Evolutionary conservation across 2,797 vertebrate species (phyloP), one percentile per base, ranked within the genome.

Genomic region (Cyclura pinguis): DNA sequence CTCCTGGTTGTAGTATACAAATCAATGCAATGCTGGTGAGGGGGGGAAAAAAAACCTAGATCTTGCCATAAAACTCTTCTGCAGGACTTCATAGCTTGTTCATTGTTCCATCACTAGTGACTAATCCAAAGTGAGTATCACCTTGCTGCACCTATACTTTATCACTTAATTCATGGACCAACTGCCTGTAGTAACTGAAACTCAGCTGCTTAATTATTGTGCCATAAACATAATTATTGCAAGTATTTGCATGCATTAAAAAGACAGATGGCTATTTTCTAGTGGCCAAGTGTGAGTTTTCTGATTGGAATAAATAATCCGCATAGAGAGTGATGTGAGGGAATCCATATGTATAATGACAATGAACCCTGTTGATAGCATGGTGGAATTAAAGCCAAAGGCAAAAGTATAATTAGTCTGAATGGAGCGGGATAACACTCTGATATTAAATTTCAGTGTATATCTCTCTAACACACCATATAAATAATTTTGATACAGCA

Each of bases 241-340:
- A 94, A 87, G 85, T 73, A 83, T 90, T 93, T 94, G 89, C 76
- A 87, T 24, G 90, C 57, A 88, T 95, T 94, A 85, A 35, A 85
- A 52, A 93, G 27, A 10, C 0, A 32, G n/a, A 64, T 74, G 59
- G 47, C 87, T 59, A 10, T 94, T 88, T 91, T 94, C 52, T 84
- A 93, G 72, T 77, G 77, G 78, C 29, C 42, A 77, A 91, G 38
- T 91, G 57, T 0, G 0, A 86, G 87, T 73, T 82, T 80, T 91
- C 80, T 69, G 67, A n/a, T 80, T 91, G 50, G 52, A 93, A 92
- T 89, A 84, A 87, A 92, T 35, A 92, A 86, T 32, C 77, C 50
- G 18, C 27, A 78, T 24, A 12, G 86, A 91, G 38, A 84, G 62
- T 24, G 20, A n/a, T 69, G 59, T 67, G 57, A 77, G 73, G n/a